A percentile compares a stretch with the other conserved stretches of the same genome.
Conservation (phyloP, 2,888 invertebrate species). For the Cataglyphis rosenhaueri region DNA sequence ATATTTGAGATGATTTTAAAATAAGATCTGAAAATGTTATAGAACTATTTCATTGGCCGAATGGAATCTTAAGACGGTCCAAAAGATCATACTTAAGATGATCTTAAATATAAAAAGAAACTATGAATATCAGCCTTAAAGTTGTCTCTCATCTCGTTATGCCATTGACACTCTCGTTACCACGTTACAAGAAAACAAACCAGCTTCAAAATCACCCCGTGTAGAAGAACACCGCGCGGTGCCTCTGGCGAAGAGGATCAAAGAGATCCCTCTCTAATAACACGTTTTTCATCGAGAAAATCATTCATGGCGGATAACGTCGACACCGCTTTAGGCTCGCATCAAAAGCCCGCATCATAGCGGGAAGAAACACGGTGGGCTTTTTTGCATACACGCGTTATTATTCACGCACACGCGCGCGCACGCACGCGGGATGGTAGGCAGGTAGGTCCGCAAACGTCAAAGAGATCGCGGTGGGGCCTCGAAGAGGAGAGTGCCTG, state of each 20-base stretch:
- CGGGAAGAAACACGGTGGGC: conserved; percentile 52
- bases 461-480: conserved; percentile 61
- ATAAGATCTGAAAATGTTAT: too few species aligned
- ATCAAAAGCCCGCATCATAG: conserved; percentile 31
- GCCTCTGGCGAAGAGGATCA: background rate
- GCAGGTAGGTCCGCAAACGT: conserved; percentile 61
- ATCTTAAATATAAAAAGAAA: too few species aligned
- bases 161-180: conserved; percentile 39
- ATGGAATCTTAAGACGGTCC: too few species aligned
- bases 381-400: conserved; percentile 40
- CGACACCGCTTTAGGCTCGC: conserved; percentile 19
- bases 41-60: too few species aligned
- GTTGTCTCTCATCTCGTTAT: background rate
- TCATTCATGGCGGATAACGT: conserved; percentile 44
- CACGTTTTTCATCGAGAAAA: conserved; percentile 46
- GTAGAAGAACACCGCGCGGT: background rate
- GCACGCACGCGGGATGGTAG: conserved; percentile 36
- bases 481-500: conserved; percentile 63
- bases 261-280: conserved; percentile 32
- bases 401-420: conserved; percentile 21
- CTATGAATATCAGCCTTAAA: background rate
- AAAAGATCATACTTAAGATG: too few species aligned
- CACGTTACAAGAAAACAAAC: background rate
- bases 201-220: conserved; percentile 1
- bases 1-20: too few species aligned